A percentile compares a stretch with the other conserved stretches of the same genome.
These are phyloP conservation scores for Nebria salina DNA, from an alignment of 2,888 invertebrate species.

Conservation along the genomic window DNA sequence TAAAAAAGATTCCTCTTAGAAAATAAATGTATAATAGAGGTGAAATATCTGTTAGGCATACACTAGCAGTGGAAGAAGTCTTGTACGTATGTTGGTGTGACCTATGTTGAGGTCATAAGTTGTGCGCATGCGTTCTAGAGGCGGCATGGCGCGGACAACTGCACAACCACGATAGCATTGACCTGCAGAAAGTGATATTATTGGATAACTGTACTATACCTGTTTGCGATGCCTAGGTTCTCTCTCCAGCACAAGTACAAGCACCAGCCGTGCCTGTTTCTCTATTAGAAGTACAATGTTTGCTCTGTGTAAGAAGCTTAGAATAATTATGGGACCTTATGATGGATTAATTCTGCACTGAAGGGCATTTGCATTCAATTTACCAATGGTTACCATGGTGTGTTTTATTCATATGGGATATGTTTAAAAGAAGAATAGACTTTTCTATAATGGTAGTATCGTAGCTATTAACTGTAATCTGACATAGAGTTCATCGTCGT, in stretches of 20 bases:
- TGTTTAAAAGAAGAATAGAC: too few relatives aligned
- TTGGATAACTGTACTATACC: slow-evolving; percentile 20
- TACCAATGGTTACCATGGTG: too few relatives aligned
- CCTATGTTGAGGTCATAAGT: slow-evolving; percentile 41
- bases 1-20: neutral
- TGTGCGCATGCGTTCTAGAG: slow-evolving; percentile 25
- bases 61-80: slow-evolving; percentile 10
- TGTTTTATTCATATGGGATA: too few relatives aligned
- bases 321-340: too few relatives aligned
- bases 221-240: neutral
- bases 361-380: too few relatives aligned
- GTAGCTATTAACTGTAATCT: slow-evolving; percentile 26
- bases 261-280: too few relatives aligned
- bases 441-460: slow-evolving; percentile 15
- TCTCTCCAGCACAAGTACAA: too few relatives aligned
- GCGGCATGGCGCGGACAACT: slow-evolving; percentile 13
- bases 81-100: slow-evolving; percentile 16
- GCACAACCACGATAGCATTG: slow-evolving; percentile 33
- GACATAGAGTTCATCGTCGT: slow-evolving; percentile 22
- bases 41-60: slow-evolving; percentile 17
- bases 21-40: neutral
- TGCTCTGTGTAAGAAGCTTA: too few relatives aligned
- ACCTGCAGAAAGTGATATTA: slow-evolving; percentile 30
- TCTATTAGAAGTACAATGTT: too few relatives aligned
- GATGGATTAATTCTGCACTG: too few relatives aligned